A percentile compares a stretch with the other conserved stretches of the same genome.
phyloP scores from a whole-genome alignment of 2,888 invertebrate genomes.

The Hololepta plana region DNA sequence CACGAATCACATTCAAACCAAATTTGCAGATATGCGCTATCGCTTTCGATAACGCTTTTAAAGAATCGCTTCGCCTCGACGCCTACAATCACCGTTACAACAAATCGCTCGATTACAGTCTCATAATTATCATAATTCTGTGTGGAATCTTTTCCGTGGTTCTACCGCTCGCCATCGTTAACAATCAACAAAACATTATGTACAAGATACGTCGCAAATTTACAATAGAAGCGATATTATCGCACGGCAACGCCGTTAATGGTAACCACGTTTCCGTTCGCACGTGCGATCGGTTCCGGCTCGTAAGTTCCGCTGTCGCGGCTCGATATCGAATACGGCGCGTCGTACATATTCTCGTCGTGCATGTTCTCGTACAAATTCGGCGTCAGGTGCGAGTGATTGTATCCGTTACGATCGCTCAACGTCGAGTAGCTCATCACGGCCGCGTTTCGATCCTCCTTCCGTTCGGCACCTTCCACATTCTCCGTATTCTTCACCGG shows the following conservation, averaged over 20 bases:
- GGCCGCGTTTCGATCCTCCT: slow-evolving; percentile 72
- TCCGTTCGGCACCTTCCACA: slow-evolving; percentile 68
- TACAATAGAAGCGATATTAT: no score
- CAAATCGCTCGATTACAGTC: no score
- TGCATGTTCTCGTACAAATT: slow-evolving; percentile 43
- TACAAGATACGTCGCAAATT: no score
- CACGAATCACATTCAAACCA: no score
- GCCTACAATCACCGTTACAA: no score
- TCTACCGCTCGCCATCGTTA: no score
- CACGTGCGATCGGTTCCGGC: slow-evolving; percentile 41
- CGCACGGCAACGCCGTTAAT: slow-evolving; percentile 80
- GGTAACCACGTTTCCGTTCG: slow-evolving; percentile 47
- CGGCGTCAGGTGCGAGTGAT: slow-evolving; percentile 19
- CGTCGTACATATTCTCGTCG: slow-evolving; percentile 56
- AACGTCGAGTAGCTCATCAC: slow-evolving; percentile 79
- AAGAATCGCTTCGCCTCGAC: no score
- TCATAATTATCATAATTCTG: no score
- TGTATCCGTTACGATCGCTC: slow-evolving; percentile 43
- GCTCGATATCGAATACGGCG: slow-evolving; percentile 50
- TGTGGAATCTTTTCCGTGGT: no score
- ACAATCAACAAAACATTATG: no score
- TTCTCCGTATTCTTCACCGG: slow-evolving; percentile 81
- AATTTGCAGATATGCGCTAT: no score
- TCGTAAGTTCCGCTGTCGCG: slow-evolving; percentile 39
- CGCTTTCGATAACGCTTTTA: no score